phyloP scores from a whole-genome alignment of 2,888 invertebrate genomes.

The Dysmachus trigonus region DNA sequence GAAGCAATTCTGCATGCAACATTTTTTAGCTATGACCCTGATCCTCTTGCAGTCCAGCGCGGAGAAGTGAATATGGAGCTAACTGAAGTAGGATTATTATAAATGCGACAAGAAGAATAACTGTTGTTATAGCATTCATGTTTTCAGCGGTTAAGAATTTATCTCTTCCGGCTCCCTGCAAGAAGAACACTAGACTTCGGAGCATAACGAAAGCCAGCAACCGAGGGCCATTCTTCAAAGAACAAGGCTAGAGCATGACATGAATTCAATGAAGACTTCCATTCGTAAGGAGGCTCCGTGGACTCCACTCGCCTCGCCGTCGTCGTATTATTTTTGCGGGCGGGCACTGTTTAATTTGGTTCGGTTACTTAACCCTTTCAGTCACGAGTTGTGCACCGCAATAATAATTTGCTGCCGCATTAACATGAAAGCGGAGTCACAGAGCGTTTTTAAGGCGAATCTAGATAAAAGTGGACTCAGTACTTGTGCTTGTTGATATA shows the following conservation, averaged over 20 bases:
- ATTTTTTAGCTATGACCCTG: not conserved
- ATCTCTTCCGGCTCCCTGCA: not conserved
- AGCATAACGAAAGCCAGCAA: not conserved
- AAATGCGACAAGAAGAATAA: not conserved
- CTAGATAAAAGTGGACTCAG: not conserved
- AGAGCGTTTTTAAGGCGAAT: conserved; percentile 7
- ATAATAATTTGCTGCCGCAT: conserved; percentile 29
- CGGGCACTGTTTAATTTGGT: conserved; percentile 9
- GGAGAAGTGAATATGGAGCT: not conserved
- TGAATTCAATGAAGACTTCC: not conserved
- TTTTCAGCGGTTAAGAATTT: not conserved
- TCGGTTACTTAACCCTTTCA: conserved; percentile 18
- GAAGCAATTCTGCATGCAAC: not conserved
- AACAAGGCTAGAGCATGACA: not conserved
- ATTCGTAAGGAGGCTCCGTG: not conserved
- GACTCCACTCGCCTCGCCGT: not conserved
- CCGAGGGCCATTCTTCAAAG: not conserved
- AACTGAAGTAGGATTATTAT: not conserved
- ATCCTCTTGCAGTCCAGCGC: too few species aligned
- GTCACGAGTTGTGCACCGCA: not conserved
- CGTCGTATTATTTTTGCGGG: not conserved
- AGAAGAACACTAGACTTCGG: not conserved
- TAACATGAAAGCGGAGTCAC: conserved; percentile 16
- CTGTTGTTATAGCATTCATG: not conserved
- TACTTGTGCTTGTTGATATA: not conserved